phyloP scores from a whole-genome alignment of 1,140 invertebrate species.

The Drosophila jambulina region DNA sequence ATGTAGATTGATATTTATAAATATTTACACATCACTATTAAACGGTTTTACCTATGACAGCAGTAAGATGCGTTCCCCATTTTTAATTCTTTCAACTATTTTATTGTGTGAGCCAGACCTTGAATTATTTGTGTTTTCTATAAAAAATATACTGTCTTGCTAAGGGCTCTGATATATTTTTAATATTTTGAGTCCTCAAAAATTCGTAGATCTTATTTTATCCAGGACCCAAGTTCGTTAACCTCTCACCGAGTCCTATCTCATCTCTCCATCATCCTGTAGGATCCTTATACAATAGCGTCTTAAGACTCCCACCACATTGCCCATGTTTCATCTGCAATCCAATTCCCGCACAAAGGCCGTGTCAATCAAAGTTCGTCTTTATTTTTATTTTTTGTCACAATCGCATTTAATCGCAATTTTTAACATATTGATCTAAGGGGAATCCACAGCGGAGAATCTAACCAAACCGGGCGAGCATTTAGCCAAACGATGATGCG shows the following conservation, averaged over 20 bases:
- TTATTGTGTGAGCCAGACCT: too few relatives aligned
- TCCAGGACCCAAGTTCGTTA: constrained; percentile 20
- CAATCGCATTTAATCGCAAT: constrained; percentile 76
- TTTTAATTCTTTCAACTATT: too few relatives aligned
- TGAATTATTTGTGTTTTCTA: too few relatives aligned
- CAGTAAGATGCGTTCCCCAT: too few relatives aligned
- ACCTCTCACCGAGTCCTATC: background rate
- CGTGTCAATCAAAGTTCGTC: constrained; percentile 75
- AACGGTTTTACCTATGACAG: too few relatives aligned
- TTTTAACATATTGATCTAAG: constrained; percentile 80
- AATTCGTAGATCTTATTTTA: background rate
- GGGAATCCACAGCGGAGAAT: constrained; percentile 22
- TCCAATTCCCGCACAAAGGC: constrained; percentile 62
- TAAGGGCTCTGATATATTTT: too few relatives aligned
- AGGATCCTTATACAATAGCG: constrained; percentile 26
- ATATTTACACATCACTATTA: too few relatives aligned
- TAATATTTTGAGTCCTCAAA: too few relatives aligned
- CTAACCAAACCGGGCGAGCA: constrained; percentile 64
- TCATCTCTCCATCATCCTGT: constrained; percentile 5
- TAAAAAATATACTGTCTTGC: too few relatives aligned
- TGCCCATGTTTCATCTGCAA: constrained; percentile 29
- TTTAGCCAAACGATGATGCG: constrained; percentile 81
- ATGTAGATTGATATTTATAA: too few relatives aligned
- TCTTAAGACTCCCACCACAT: constrained; percentile 31
- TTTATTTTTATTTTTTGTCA: constrained; percentile 49